Conservation (phyloP, 2,797 vertebrate species). For the Oophaga sylvatica region DNA sequence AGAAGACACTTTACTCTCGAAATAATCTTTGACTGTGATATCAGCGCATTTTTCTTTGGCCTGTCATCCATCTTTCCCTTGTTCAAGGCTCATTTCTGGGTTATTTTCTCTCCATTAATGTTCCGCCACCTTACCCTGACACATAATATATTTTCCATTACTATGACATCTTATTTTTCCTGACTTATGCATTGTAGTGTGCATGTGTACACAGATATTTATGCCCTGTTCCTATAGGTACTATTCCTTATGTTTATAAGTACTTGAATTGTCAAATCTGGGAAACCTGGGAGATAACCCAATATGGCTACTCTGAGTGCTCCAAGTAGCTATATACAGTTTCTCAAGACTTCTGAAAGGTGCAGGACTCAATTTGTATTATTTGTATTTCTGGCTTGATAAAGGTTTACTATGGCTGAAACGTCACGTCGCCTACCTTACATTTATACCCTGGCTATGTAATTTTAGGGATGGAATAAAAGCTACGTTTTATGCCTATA, state of each 20-base stretch:
- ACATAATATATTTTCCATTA: slow-evolving; percentile 35
- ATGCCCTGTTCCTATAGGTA: not conserved
- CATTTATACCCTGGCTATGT: too few species aligned
- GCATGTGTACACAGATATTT: not conserved
- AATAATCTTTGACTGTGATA: slow-evolving; percentile 28
- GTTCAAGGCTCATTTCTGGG: slow-evolving; percentile 17
- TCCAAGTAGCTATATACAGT: not conserved
- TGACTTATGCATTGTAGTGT: slow-evolving; percentile 14
- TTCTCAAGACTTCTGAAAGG: too few species aligned
- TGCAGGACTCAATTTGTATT: too few species aligned
- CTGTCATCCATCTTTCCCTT: slow-evolving; percentile 8
- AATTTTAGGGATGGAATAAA: too few species aligned
- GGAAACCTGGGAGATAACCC: not conserved
- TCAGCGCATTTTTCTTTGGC: slow-evolving; percentile 6
- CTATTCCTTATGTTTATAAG: not conserved
- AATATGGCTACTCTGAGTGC: not conserved
- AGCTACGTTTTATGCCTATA: too few species aligned
- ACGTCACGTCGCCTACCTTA: too few species aligned
- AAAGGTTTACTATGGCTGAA: too few species aligned
- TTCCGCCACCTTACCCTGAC: slow-evolving; percentile 4
- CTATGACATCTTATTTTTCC: slow-evolving; percentile 52
- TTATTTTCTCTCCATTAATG: slow-evolving; percentile 45
- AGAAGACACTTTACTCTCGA: slow-evolving; percentile 7
- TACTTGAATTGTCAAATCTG: not conserved
- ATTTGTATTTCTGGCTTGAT: too few species aligned